These are phyloP conservation scores for Strigops habroptila DNA, from an alignment of 2,113 vertebrate genomes.

Conservation along the genomic window DNA sequence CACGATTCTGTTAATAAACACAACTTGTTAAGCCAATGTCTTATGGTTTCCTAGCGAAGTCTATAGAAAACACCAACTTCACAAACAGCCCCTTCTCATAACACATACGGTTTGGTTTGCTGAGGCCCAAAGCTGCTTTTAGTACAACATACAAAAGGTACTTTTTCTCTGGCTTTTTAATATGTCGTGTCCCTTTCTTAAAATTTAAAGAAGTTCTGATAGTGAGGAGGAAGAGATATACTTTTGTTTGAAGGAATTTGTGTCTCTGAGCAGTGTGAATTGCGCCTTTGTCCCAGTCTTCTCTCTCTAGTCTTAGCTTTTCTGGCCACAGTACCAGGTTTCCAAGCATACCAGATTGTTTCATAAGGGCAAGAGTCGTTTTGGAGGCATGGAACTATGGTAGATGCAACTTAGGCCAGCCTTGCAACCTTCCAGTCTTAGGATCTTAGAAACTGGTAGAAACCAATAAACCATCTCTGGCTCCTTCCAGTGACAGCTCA, in stretches of 20 bases:
- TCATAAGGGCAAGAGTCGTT: neutral
- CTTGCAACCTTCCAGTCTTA: neutral
- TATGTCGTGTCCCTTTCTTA: neutral
- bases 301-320: neutral
- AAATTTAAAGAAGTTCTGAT: neutral
- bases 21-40: neutral
- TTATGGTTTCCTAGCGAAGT: neutral
- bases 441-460: neutral
- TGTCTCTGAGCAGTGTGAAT: neutral
- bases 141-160: neutral
- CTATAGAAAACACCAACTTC: neutral
- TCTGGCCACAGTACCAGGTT: neutral
- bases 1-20: neutral
- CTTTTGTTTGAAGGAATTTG: neutral
- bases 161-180: neutral
- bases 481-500: constrained; percentile 12
- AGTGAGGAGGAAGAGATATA: neutral
- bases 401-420: neutral
- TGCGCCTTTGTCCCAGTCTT: neutral
- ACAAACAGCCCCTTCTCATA: neutral
- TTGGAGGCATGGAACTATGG: neutral
- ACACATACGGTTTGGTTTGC: neutral
- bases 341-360: neutral
- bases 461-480: constrained; percentile 27
- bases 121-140: neutral